These are phyloP conservation scores for Chaetogeoica ovagalla DNA, from an alignment of 2,888 invertebrate genomes.

Conservation along the genomic window DNA sequence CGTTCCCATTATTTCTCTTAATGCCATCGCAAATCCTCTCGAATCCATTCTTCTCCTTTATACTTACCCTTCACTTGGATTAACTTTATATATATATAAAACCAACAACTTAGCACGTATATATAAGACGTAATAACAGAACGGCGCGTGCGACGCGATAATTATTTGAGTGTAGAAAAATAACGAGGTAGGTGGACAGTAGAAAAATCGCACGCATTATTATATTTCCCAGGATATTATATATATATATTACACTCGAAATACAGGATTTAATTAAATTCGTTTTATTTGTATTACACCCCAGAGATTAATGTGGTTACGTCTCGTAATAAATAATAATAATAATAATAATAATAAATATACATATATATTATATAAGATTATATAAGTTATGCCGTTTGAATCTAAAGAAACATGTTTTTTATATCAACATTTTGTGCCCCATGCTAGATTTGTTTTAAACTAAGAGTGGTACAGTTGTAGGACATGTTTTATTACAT, in stretches of 20 bases:
- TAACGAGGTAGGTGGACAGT: slow-evolving; percentile 11
- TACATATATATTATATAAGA: too few relatives aligned
- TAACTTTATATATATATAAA: slow-evolving; percentile 18
- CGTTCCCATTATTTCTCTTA: slow-evolving; percentile 32
- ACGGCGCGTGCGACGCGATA: not conserved
- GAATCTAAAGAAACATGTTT: too few relatives aligned
- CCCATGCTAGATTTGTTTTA: too few relatives aligned
- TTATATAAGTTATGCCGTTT: too few relatives aligned
- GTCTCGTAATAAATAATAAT: not conserved
- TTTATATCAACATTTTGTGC: too few relatives aligned
- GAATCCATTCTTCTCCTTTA: slow-evolving; percentile 24
- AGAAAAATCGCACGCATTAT: slow-evolving; percentile 30
- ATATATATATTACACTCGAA: slow-evolving; percentile 1
- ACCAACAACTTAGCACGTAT: slow-evolving; percentile 34
- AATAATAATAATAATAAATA: too few relatives aligned
- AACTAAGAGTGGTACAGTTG: too few relatives aligned
- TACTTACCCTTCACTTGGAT: slow-evolving; percentile 1
- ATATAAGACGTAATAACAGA: not conserved
- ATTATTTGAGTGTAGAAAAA: slow-evolving; percentile 34
- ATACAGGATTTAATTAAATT: slow-evolving; percentile 10
- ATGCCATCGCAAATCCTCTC: slow-evolving; percentile 12
- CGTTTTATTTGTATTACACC: not conserved
- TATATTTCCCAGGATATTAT: not conserved
- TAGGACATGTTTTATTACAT: too few relatives aligned
- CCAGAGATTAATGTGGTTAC: not conserved